Base-by-base conservation (phyloP, 2,797 vertebrate genomes). In the Psittacula derbiana region DNA sequence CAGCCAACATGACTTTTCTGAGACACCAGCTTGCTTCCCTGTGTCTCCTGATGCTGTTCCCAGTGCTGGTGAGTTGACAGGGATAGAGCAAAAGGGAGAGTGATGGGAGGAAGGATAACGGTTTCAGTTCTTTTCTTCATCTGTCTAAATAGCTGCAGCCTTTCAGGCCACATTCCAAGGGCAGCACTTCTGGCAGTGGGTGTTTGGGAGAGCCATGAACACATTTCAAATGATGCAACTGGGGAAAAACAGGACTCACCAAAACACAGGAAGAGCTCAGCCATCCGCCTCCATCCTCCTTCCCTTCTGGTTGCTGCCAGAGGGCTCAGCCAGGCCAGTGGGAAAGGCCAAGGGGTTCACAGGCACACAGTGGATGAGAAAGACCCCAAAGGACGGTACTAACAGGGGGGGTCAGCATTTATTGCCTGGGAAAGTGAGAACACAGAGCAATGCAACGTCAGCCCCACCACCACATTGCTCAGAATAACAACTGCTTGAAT, bases 361-460 rank as follows among this genome's bases (percentile, higher is more conserved):
- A 80, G 36, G 50, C 16, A 44, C 14, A 27, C 0, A 1, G 17
- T 62, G 47, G 31, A 10, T 0, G 1, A 89, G 40, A 24, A 88
- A 23, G 58, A 88, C 25, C 36, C 70, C 16, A 4, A 28, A 67
- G 33, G 23, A 67, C 1, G 6, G 13, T 12, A 27, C 11, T 58
- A 60, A 38, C 1, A 0, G 18, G 7, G 4, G 38, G 8, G 7
- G 17, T 87, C 11, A 11, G 53, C 20, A 30, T 49, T 79, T 46
- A 25, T 36, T 47, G 38, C 43, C 57, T 24, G 33, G 38, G 10
- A 70, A 91, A 73, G 14, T 0, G 0, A 1, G 1, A 21, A 44
- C 30, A 53, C 0, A 1, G 11, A 93, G 27, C 50, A 69, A n/a
- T 0, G 0, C 4, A 8, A 13, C 1, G 2, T 53, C 53, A 28